A percentile compares a stretch with the other conserved stretches of the same genome.
Conservation (phyloP, 2,113 vertebrate species). For the Canis aureus region DNA sequence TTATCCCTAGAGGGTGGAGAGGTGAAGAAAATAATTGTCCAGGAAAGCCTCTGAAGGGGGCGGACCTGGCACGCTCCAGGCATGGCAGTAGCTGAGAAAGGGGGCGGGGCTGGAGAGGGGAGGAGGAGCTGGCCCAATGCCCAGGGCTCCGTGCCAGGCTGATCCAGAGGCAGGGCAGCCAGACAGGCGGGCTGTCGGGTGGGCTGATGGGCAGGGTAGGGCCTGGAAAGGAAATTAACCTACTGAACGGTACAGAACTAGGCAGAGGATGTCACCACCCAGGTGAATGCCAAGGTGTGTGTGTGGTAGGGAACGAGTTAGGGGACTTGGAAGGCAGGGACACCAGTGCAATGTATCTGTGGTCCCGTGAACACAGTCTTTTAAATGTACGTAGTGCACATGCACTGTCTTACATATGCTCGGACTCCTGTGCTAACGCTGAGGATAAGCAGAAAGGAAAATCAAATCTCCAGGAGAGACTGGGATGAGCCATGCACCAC, state of each 20-base stretch:
- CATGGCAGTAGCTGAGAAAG: slow-evolving; percentile 73
- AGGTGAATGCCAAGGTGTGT: background rate
- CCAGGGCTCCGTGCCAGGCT: slow-evolving; percentile 79
- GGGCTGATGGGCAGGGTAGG: background rate
- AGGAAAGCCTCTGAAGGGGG: slow-evolving; percentile 71
- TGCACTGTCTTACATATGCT: background rate
- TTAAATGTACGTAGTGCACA: background rate
- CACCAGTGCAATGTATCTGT: background rate
- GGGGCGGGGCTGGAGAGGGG: slow-evolving; percentile 62
- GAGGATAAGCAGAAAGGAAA: background rate
- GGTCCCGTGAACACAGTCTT: background rate
- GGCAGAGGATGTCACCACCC: background rate
- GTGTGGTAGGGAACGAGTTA: no score
- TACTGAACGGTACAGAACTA: background rate
- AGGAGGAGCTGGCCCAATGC: slow-evolving; percentile 78
- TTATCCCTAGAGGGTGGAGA: background rate
- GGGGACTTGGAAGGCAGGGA: background rate
- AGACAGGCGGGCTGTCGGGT: background rate
- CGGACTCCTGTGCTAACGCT: background rate
- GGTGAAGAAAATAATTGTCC: slow-evolving; percentile 33
- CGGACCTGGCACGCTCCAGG: slow-evolving; percentile 76
- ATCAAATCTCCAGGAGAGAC: background rate
- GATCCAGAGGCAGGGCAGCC: slow-evolving; percentile 76
- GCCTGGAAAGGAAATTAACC: slow-evolving; percentile 8
- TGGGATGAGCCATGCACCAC: background rate